Base-by-base conservation (phyloP, 2,113 vertebrate species). In the Heteronetta atricapilla region DNA sequence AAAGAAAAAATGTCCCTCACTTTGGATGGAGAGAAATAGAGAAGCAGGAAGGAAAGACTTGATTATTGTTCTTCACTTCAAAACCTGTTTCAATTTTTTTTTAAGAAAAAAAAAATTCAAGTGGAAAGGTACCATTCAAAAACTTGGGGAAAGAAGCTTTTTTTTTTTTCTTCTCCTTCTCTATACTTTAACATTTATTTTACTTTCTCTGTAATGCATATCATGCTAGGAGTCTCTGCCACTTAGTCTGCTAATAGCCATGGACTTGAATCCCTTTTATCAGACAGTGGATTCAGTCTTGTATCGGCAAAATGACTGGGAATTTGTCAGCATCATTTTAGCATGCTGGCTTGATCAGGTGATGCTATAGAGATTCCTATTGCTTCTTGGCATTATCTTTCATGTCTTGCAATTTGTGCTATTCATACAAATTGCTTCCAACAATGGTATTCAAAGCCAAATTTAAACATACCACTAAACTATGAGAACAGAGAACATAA, bases 401-500 rank as follows among this genome's bases (percentile, higher is more conserved):
- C 19, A 22, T 74, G 76, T 79, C 64, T 89, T 90, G 58, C 66
- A 96, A 80, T 96, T 95, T 96, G 70, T 83, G 75, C 88, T 95
- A 82, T 77, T 94, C 73, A 86, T 88, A 76, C 50, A 90, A 95
- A 92, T 95, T 96, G 36, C 38, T 82, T 53, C 81, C 84, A 63
- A 4, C 78, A 59, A 95, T 82, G 83, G 58, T 62, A 87, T 92
- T 95, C 23, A 84, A 95, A 92, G 94, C 72, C 55, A 93, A 92
- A 96, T 97, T 92, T 94, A 88, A 97, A 96, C 91, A 93, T 86
- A 42, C 64, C 70, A 33, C 76, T 97, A 79, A 95, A 91, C 84
- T 77, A 88, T 58, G 69, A 59, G 81, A 77, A 90, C 38, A 87
- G 63, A 93, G 72, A 28, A 83, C 42, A 60, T 92, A 94, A 92